Evolutionary conservation across 2,888 invertebrate species (phyloP).

Genomic region (Hyalella azteca): DNA sequence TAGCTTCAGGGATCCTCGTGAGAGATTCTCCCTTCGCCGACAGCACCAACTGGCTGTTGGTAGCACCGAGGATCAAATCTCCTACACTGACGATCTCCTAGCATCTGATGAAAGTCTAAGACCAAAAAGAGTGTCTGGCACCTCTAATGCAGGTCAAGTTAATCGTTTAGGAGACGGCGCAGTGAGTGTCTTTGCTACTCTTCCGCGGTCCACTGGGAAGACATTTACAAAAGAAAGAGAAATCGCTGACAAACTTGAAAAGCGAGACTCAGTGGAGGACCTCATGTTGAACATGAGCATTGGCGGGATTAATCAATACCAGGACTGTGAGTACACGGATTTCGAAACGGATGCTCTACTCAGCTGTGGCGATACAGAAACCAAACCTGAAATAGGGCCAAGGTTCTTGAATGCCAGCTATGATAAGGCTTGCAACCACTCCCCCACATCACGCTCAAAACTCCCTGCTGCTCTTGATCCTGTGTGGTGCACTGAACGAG

Average conservation of each 20-base stretch:
- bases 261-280: constrained; percentile 56
- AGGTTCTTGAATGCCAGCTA: neutral
- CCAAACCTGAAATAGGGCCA: neutral
- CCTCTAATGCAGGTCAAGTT: neutral
- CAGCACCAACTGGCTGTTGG: neutral
- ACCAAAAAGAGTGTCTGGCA: too few relatives aligned
- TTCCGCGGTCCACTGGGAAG: neutral
- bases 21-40: neutral
- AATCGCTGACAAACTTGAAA: constrained; percentile 4
- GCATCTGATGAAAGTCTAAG: neutral
- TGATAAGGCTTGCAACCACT: constrained; percentile 4
- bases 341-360: neutral
- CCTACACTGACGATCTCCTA: neutral
- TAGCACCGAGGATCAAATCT: neutral
- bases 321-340: neutral
- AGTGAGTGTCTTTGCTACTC: constrained; percentile 1
- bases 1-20: neutral
- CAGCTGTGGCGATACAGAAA: too few relatives aligned
- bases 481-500: neutral
- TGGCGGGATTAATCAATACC: constrained; percentile 19
- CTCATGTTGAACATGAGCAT: constrained; percentile 58
- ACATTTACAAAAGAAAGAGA: neutral
- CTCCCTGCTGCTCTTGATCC: neutral
- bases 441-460: neutral
- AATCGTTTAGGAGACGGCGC: neutral